Percentiles rank a stretch among this genome's conserved stretches.
Conservation (phyloP, 1,140 invertebrate genomes). For the Periplaneta americana region DNA sequence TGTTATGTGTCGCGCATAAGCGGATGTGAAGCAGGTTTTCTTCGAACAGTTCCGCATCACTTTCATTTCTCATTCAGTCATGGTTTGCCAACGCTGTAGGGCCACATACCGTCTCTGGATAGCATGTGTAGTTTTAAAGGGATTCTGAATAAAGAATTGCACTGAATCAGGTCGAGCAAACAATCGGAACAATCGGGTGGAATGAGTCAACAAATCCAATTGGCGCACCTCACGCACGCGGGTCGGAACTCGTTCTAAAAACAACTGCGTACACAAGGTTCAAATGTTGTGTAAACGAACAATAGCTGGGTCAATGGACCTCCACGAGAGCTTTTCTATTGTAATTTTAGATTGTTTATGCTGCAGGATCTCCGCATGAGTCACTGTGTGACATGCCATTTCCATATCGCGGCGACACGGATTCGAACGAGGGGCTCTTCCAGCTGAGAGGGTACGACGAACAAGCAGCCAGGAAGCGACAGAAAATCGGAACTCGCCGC, state of each 20-base stretch:
- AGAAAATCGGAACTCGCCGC: no score
- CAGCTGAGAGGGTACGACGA: background rate
- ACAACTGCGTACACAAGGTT: background rate
- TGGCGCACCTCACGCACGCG: background rate
- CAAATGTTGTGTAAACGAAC: background rate
- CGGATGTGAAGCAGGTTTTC: no score
- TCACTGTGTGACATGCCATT: background rate
- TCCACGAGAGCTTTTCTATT: background rate
- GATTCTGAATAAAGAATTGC: no score
- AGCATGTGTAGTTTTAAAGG: no score
- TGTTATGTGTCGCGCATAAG: no score
- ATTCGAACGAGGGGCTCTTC: background rate
- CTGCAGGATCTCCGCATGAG: background rate
- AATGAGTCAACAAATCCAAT: background rate
- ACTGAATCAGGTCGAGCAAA: background rate
- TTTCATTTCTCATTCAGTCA: no score
- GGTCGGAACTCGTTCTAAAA: background rate
- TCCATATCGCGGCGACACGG: background rate
- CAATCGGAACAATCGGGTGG: background rate
- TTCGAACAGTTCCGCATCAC: no score
- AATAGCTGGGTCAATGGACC: background rate
- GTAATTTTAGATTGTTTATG: background rate
- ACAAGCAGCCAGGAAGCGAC: no score
- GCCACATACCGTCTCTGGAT: no score
- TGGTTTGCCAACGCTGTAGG: no score